These are phyloP conservation scores for Drosophila sproati DNA, from an alignment of 1,140 invertebrate genomes.

Conservation along the genomic window DNA sequence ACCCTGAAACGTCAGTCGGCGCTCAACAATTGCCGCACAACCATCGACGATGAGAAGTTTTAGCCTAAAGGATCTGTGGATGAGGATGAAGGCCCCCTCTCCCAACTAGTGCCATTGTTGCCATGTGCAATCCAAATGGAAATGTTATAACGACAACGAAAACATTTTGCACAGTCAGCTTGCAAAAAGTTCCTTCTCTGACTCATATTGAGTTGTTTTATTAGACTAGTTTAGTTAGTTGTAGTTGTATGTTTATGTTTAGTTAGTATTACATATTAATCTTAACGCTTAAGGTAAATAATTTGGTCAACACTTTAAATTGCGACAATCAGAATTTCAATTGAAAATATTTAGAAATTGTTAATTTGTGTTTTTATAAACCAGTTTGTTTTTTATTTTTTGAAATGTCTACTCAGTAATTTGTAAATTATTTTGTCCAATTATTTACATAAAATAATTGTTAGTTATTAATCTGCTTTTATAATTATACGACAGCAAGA, in stretches of 20 bases:
- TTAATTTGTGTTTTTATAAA: background rate
- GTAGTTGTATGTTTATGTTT: conserved; percentile 10
- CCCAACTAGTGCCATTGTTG: conserved; percentile 66
- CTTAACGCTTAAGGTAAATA: conserved; percentile 1
- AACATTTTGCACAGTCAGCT: conserved; percentile 48
- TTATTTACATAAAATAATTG: conserved; percentile 8
- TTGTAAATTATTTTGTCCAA: conserved; percentile 22
- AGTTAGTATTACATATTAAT: conserved; percentile 6
- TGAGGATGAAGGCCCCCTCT: background rate
- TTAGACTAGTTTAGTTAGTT: conserved; percentile 54
- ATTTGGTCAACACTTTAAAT: background rate
- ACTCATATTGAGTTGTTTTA: conserved; percentile 76
- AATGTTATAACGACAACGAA: conserved; percentile 54
- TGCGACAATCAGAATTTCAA: background rate
- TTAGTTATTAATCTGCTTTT: conserved; percentile 27
- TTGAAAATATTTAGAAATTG: conserved; percentile 6
- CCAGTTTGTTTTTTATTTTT: conserved; percentile 7
- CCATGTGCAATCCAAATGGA: conserved; percentile 51
- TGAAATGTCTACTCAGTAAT: background rate
- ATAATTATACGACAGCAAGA: conserved; percentile 26
- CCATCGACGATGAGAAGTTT: conserved; percentile 84
- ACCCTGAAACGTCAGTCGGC: conserved; percentile 92
- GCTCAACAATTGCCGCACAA: conserved; percentile 84
- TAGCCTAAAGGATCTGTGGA: conserved; percentile 35
- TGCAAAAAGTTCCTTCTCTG: conserved; percentile 74